phyloP scores from a whole-genome alignment of 1,140 invertebrate species.

The Heliothis virescens region DNA sequence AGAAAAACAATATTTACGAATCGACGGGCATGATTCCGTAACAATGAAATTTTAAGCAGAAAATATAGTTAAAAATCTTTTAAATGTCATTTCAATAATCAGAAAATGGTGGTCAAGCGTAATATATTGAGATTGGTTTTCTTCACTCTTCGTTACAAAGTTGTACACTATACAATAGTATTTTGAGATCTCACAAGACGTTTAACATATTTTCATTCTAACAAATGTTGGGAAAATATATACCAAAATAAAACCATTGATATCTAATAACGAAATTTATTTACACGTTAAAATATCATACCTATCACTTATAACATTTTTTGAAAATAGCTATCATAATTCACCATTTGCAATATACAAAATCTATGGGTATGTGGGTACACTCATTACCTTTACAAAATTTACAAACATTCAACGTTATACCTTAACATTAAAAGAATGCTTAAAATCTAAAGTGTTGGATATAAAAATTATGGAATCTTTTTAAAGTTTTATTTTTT shows the following conservation, averaged over 20 bases:
- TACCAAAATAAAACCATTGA: conserved; percentile 37
- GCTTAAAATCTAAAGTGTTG: conserved; percentile 37
- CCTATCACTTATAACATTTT: conserved; percentile 50
- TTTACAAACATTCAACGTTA: conserved; percentile 49
- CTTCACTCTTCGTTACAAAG: neutral
- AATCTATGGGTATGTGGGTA: conserved; percentile 40
- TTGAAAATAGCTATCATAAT: conserved; percentile 46
- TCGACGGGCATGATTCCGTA: too few species aligned
- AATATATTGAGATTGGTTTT: neutral
- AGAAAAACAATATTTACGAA: too few species aligned
- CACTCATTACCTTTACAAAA: conserved; percentile 46
- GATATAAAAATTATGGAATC: conserved; percentile 52
- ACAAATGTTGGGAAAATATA: neutral
- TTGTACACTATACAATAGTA: neutral
- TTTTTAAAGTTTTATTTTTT: conserved; percentile 47
- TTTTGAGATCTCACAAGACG: too few species aligned
- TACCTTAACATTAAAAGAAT: conserved; percentile 33
- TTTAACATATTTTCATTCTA: too few species aligned
- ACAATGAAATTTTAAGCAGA: too few species aligned
- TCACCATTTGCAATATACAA: conserved; percentile 46
- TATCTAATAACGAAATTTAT: conserved; percentile 50
- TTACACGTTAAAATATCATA: conserved; percentile 49
- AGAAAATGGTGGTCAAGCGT: neutral
- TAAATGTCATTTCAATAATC: too few species aligned
- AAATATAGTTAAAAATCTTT: too few species aligned